A percentile compares a stretch with the other conserved stretches of the same genome.
These are phyloP conservation scores for Drosophila aff. DNA, from an alignment of 1,140 invertebrate genomes.

Conservation along the genomic window DNA sequence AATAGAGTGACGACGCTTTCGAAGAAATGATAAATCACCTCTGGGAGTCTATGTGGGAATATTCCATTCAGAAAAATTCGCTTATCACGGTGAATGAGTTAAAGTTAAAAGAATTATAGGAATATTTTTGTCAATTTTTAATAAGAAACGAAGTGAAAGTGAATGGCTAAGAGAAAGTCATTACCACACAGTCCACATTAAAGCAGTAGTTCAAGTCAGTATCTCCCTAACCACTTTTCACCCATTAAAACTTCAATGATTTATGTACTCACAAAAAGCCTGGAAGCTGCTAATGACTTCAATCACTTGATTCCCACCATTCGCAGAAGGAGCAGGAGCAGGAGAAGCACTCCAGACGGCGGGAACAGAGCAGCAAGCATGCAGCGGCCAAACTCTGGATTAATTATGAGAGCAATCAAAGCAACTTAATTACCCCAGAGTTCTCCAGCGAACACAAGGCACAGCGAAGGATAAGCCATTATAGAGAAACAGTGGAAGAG, in stretches of 20 bases:
- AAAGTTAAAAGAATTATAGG: background rate
- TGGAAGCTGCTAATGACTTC: conserved; percentile 38
- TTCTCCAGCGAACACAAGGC: conserved; percentile 8
- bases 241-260: conserved; percentile 39
- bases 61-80: background rate
- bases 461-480: conserved; percentile 1
- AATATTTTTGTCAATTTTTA: background rate
- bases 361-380: conserved; percentile 17
- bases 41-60: background rate
- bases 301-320: conserved; percentile 37
- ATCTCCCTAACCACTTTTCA: background rate
- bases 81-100: background rate
- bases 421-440: conserved; percentile 60
- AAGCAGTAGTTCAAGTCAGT: background rate
- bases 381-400: conserved; percentile 20
- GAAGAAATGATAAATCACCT: background rate
- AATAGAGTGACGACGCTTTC: background rate
- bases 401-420: conserved; percentile 34
- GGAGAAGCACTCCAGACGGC: conserved; percentile 1
- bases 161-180: too few relatives aligned
- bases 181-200: background rate
- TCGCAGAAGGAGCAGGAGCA: conserved; percentile 6
- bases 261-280: conserved; percentile 27
- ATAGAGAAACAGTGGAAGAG: background rate
- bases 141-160: background rate